Evolutionary conservation across 2,888 invertebrate genomes (phyloP).

Genomic region (Agrotis ipsilon): DNA sequence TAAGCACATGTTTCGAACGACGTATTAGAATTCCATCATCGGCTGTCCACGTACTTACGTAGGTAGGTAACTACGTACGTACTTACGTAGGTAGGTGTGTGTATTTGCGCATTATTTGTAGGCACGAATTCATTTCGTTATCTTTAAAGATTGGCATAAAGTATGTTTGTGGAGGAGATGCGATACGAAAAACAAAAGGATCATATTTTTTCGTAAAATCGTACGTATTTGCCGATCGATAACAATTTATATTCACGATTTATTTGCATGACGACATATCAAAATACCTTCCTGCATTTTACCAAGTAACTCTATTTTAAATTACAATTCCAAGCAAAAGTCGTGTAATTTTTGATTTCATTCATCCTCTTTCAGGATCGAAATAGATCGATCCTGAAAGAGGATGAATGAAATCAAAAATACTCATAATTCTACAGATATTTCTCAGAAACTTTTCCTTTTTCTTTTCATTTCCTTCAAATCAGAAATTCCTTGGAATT

Average conservation of each 20-base stretch:
- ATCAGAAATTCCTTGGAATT: conserved; percentile 4
- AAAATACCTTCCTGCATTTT: too few relatives aligned
- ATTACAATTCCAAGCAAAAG: too few relatives aligned
- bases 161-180: not conserved
- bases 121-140: conserved; percentile 12
- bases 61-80: not conserved
- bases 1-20: conserved; percentile 26
- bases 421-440: conserved; percentile 3
- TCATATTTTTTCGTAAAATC: not conserved
- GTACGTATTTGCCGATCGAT: not conserved
- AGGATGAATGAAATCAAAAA: not conserved
- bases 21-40: conserved; percentile 42
- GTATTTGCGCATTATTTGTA: conserved; percentile 18
- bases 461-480: not conserved
- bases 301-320: too few relatives aligned
- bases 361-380: too few relatives aligned
- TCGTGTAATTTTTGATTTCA: too few relatives aligned
- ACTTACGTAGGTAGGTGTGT: not conserved
- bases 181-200: not conserved
- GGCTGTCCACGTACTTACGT: not conserved
- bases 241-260: not conserved
- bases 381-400: too few relatives aligned
- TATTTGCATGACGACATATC: too few relatives aligned
- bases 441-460: conserved; percentile 22
- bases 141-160: not conserved